Percentiles rank a stretch among this genome's conserved stretches.
Evolutionary conservation across 2,797 vertebrate species (phyloP).

Genomic region (Anolis apletophallus): DNA sequence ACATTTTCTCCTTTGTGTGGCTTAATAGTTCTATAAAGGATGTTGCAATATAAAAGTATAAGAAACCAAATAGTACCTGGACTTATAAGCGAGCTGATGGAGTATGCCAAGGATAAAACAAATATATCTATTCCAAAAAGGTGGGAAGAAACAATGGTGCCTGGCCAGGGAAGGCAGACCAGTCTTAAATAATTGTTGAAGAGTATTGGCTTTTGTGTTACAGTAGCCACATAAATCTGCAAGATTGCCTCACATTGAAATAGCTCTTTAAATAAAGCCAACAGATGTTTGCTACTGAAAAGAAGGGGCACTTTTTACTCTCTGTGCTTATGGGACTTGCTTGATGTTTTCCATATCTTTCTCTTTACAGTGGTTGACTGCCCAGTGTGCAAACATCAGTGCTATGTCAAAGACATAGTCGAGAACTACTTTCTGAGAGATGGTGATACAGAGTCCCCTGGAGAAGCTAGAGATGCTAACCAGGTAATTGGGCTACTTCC

Average conservation of each 20-base stretch:
- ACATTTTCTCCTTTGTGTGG: too few species aligned
- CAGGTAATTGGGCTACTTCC: constrained; percentile 62
- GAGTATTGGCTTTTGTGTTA: background rate
- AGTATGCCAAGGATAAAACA: background rate
- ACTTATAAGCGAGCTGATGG: background rate
- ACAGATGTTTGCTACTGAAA: background rate
- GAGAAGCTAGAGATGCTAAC: constrained; percentile 52
- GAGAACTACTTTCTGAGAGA: constrained; percentile 80
- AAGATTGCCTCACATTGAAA: background rate
- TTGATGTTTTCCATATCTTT: background rate
- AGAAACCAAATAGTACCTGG: background rate
- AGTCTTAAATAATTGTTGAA: background rate
- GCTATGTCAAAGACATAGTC: constrained; percentile 75
- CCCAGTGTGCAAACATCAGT: constrained; percentile 79
- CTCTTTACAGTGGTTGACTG: constrained; percentile 69
- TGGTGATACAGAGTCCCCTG: constrained; percentile 15
- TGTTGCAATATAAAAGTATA: background rate
- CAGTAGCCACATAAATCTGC: background rate
- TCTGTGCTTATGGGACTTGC: background rate
- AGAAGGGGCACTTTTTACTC: background rate
- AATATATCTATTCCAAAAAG: background rate
- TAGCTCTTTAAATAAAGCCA: background rate
- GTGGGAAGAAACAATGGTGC: background rate
- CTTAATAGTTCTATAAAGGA: background rate
- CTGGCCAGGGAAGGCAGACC: background rate